Percentiles rank a stretch among this genome's conserved stretches.
Conservation (phyloP, 2,797 vertebrate genomes). For the Strix occidentalis region DNA sequence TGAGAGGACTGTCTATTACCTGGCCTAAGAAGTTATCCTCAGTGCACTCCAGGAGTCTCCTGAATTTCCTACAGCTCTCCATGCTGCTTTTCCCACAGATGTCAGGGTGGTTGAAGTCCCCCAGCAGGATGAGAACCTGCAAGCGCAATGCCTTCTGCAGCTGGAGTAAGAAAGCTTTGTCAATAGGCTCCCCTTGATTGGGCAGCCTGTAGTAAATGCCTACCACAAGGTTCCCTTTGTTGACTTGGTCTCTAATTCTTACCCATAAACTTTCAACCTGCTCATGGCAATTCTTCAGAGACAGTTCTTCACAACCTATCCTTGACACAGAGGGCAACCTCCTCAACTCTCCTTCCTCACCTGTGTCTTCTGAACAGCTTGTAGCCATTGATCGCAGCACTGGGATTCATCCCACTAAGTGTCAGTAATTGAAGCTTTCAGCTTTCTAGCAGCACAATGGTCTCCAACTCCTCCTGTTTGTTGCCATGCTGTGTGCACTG, state of each 20-base stretch:
- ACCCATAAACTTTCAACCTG: not conserved
- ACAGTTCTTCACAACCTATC: not conserved
- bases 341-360: not conserved
- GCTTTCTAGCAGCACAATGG: not conserved
- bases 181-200: not conserved
- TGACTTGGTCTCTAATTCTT: not conserved
- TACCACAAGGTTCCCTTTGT: not conserved
- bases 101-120: not conserved
- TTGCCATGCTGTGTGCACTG: not conserved
- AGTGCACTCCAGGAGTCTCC: no score
- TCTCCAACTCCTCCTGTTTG: not conserved
- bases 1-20: not conserved
- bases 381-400: not conserved
- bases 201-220: not conserved
- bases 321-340: not conserved
- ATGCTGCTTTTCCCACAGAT: not conserved
- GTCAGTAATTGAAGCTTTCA: not conserved
- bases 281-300: not conserved
- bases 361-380: not conserved
- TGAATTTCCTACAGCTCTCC: not conserved
- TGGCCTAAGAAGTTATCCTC: not conserved
- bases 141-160: accelerated
- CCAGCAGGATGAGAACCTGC: not conserved
- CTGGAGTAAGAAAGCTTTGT: not conserved
- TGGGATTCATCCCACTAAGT: not conserved